These are phyloP conservation scores for Coracias cyanogaster DNA, from an alignment of 2,797 vertebrate species.

Conservation along the genomic window DNA sequence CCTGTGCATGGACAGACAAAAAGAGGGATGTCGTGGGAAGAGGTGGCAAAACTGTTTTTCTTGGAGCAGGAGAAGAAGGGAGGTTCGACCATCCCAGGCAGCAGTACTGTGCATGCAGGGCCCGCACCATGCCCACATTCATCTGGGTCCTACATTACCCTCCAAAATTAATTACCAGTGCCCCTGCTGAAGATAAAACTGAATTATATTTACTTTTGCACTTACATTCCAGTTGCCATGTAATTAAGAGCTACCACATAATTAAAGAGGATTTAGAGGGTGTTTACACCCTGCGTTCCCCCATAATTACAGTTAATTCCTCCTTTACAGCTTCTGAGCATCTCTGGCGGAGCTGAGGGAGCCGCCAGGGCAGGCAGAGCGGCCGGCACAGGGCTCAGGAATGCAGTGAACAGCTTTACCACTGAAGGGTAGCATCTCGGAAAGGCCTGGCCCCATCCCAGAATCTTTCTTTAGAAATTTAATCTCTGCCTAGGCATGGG, in stretches of 20 bases:
- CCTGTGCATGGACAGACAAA: not conserved
- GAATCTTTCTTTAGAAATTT: not conserved
- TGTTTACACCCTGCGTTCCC: not conserved
- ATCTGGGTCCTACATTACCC: not conserved
- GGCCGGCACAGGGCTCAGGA: not conserved
- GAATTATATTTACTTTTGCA: constrained; percentile 56
- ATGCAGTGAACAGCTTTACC: not conserved
- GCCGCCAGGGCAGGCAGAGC: not conserved
- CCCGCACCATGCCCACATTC: rapidly evolving
- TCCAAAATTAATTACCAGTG: constrained; percentile 43
- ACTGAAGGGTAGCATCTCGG: not conserved
- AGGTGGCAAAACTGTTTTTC: not conserved
- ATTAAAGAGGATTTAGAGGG: constrained; percentile 66
- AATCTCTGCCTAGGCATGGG: not conserved
- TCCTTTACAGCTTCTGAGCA: not conserved
- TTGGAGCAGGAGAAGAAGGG: not conserved
- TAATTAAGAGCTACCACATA: constrained; percentile 51
- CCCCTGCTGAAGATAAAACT: constrained; percentile 37
- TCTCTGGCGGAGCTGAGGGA: not conserved
- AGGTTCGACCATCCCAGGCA: not conserved
- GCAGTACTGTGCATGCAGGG: not conserved
- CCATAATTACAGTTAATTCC: constrained; percentile 47
- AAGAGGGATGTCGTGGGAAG: not conserved
- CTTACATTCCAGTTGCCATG: constrained; percentile 57
- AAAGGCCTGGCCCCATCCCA: not conserved